A percentile compares a stretch with the other conserved stretches of the same genome.
These are phyloP conservation scores for Coluber constrictor DNA, from an alignment of 2,797 vertebrate genomes.

Conservation along the genomic window DNA sequence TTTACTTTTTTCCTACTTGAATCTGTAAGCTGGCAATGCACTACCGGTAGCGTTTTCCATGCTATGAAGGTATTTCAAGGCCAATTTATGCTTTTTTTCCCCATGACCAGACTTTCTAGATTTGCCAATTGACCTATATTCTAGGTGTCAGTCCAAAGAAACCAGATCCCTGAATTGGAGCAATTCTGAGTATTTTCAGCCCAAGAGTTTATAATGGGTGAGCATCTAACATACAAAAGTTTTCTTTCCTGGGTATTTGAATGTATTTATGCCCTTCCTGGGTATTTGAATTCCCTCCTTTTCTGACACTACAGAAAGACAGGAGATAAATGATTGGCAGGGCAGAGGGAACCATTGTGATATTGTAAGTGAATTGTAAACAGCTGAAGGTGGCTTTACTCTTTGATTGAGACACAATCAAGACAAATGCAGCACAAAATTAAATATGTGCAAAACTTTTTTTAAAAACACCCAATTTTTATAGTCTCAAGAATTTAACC, in stretches of 20 bases:
- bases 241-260: neutral
- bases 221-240: neutral
- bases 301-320: neutral
- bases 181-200: neutral
- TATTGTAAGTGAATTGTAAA: neutral
- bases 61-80: neutral
- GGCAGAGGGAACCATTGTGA: neutral
- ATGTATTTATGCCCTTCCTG: neutral
- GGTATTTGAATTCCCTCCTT: neutral
- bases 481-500: neutral
- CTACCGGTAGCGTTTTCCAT: neutral
- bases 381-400: neutral
- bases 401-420: neutral
- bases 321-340: neutral
- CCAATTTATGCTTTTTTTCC: neutral
- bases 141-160: neutral
- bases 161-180: neutral
- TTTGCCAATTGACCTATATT: neutral
- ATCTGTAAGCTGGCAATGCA: neutral
- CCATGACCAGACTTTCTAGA: neutral
- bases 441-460: neutral
- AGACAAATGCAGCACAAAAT: neutral
- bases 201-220: neutral
- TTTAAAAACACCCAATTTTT: neutral
- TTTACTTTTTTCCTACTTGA: neutral